A percentile compares a stretch with the other conserved stretches of the same genome.
Evolutionary conservation across 2,888 invertebrate genomes (phyloP).

Genomic region (Anticlea derivata): DNA sequence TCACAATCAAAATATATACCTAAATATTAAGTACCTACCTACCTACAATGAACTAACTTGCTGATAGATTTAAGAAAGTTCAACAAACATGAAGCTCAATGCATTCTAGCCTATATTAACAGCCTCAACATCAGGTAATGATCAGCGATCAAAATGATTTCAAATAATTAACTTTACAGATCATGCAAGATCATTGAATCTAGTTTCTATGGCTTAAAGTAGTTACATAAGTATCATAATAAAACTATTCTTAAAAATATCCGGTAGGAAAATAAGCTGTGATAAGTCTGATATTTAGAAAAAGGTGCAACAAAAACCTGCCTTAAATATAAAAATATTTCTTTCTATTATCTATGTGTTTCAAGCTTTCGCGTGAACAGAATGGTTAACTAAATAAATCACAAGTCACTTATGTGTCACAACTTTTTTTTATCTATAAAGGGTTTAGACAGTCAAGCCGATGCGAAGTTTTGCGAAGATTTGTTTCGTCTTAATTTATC

Average conservation of each 20-base stretch:
- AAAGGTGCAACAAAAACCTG: conserved; percentile 18
- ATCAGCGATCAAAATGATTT: conserved; percentile 14
- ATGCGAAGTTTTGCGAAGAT: background rate
- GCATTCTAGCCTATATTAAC: conserved; percentile 8
- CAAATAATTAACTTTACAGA: conserved; percentile 4
- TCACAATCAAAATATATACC: background rate
- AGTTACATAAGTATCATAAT: background rate
- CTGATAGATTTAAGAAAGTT: background rate
- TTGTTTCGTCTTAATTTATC: no score
- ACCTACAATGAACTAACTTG: background rate
- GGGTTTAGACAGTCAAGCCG: conserved; percentile 6
- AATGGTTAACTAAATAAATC: conserved; percentile 49
- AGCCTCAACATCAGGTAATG: conserved; percentile 8
- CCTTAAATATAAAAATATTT: conserved; percentile 21
- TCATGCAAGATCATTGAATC: conserved; percentile 21
- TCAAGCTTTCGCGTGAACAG: conserved; percentile 26
- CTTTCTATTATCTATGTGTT: conserved; percentile 14
- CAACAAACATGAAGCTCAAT: background rate
- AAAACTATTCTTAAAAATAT: conserved; percentile 6
- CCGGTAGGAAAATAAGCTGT: background rate
- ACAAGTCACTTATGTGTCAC: conserved; percentile 53
- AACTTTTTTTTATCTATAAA: conserved; percentile 50
- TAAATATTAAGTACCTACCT: background rate
- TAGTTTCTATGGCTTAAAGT: no score
- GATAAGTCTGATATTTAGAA: conserved; percentile 1